Conservation (phyloP, 2,888 invertebrate species). For the Cacoxenus indagator region DNA sequence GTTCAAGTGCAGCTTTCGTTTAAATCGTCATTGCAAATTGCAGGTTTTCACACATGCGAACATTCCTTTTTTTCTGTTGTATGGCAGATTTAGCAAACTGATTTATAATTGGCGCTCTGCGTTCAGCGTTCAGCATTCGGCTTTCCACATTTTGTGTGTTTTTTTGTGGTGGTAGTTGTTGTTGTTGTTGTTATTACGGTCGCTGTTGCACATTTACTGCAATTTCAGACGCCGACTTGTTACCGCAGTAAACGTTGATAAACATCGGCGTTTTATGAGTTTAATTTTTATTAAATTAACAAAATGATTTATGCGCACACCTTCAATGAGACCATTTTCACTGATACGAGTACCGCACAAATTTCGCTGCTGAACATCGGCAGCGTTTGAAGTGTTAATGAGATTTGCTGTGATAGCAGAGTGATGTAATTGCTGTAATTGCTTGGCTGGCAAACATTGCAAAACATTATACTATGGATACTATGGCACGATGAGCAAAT, state of each 20-base stretch:
- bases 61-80: background rate
- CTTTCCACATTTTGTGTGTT: no score
- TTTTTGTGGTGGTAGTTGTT: no score
- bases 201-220: background rate
- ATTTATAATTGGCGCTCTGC: conserved; percentile 25
- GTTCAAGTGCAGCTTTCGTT: conserved; percentile 25
- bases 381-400: conserved; percentile 50
- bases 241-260: background rate
- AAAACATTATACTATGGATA: no score
- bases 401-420: conserved; percentile 25
- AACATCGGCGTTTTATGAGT: background rate
- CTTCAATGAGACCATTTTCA: background rate
- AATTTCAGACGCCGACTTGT: background rate
- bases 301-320: conserved; percentile 12
- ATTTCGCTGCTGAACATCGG: conserved; percentile 35
- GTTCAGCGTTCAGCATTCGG: no score
- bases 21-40: background rate
- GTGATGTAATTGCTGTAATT: conserved; percentile 35
- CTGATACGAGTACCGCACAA: background rate
- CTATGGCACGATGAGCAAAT: no score
- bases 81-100: conserved; percentile 12
- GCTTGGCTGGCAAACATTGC: conserved; percentile 30
- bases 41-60: background rate
- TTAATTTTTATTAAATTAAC: conserved; percentile 22
- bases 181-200: background rate